These are phyloP conservation scores for Apodemus agrarius DNA, from an alignment of 2,797 vertebrate genomes.

Conservation along the genomic window DNA sequence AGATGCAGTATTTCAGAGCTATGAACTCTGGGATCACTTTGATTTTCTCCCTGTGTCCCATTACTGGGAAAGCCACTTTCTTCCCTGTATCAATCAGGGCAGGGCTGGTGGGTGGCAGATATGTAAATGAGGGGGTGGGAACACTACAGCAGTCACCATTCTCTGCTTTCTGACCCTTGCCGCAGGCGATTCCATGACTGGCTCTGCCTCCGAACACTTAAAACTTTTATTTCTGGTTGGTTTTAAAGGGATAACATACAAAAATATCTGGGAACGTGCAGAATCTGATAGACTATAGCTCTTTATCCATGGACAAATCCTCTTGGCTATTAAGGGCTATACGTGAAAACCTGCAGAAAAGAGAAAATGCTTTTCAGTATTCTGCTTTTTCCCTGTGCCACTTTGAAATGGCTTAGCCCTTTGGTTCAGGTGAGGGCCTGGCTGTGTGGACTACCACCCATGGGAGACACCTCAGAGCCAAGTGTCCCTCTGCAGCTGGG, in stretches of 20 bases:
- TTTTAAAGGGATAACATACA: conserved; percentile 37
- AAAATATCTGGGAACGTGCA: conserved; percentile 59
- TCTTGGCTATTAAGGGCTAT: conserved; percentile 70
- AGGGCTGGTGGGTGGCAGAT: background rate
- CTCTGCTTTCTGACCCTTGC: background rate
- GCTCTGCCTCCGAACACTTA: conserved; percentile 45
- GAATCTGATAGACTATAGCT: conserved; percentile 57
- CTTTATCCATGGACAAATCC: conserved; percentile 65
- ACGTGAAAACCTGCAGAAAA: conserved; percentile 72
- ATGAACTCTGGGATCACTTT: background rate
- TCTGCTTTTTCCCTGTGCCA: background rate
- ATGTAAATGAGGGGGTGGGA: background rate
- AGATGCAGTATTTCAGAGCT: background rate
- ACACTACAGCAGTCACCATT: accelerated
- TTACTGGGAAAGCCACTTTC: background rate
- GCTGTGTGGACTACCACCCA: background rate
- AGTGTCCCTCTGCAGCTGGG: background rate
- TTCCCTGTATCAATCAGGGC: background rate
- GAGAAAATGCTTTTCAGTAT: conserved; percentile 67
- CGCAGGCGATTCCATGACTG: background rate
- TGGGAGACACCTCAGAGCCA: background rate
- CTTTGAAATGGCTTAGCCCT: background rate
- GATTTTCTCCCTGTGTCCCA: background rate
- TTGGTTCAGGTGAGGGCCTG: background rate
- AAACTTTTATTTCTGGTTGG: conserved; percentile 68